Evolutionary conservation across 2,888 invertebrate species (phyloP).

Genomic region (Galerucella nymphaeae): DNA sequence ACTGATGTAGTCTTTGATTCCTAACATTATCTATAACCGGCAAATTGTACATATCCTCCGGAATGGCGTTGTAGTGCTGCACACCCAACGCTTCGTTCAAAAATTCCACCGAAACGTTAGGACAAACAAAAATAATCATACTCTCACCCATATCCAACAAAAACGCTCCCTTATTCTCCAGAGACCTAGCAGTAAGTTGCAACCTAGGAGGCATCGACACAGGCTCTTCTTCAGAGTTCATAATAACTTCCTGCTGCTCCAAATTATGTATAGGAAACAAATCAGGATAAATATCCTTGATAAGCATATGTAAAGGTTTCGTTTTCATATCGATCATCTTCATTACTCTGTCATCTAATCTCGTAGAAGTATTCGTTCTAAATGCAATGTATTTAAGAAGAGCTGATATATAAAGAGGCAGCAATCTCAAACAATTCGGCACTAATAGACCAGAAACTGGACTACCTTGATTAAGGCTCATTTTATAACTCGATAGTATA

Average conservation of each 20-base stretch:
- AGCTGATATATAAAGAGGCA: conserved; percentile 91
- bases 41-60: conserved; percentile 81
- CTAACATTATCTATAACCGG: conserved; percentile 82
- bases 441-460: conserved; percentile 76
- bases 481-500: conserved; percentile 80
- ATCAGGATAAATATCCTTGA: conserved; percentile 91
- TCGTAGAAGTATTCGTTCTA: conserved; percentile 86
- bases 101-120: conserved; percentile 79
- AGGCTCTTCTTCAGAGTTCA: conserved; percentile 59
- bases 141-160: conserved; percentile 88
- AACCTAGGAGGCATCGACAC: conserved; percentile 79
- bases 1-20: conserved; percentile 80
- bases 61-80: conserved; percentile 76
- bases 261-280: conserved; percentile 88
- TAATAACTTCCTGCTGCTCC: conserved; percentile 60
- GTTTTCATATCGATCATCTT: conserved; percentile 95
- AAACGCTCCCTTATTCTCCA: conserved; percentile 90
- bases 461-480: conserved; percentile 73
- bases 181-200: conserved; percentile 84
- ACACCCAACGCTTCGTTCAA: conserved; percentile 84
- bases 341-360: conserved; percentile 91
- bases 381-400: conserved; percentile 92
- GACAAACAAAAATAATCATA: conserved; percentile 86
- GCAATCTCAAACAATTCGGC: conserved; percentile 80
- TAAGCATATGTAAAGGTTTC: conserved; percentile 81